Evolutionary conservation across 2,113 vertebrate species (phyloP), one percentile per base, ranked within the genome.

Genomic region (Mobula birostris): DNA sequence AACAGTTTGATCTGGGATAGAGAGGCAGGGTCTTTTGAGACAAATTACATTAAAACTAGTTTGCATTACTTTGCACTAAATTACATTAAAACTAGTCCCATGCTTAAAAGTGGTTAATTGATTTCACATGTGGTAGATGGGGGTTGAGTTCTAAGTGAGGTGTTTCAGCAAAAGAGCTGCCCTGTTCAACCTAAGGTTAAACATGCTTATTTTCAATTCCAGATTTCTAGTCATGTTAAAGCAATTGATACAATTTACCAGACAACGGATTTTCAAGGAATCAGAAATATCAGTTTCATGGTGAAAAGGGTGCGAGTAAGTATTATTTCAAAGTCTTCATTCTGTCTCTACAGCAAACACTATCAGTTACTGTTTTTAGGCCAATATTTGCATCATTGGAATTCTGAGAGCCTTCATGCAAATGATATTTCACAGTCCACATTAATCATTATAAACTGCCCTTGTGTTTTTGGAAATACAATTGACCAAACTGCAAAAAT

Each of bases 181-280:
- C 19, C 17, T 63, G 27, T 5, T 74, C 27, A 5, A 66, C 12
- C 29, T 66, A 32, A 29, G 3, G 0, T 32, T 48, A 93, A 93
- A 74, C 8, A 36, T n/a, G 17, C 68, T 36, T 12, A 40, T 40
- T 56, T 93, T 93, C 91, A 76, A 74, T 40, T 93, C 12, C 96
- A 99, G 99, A 99, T 99, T 95, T 99, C 99, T 95, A 99, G 98
- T 96, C 99, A 99, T 0, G 98, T 99, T 21, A 99, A 99, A 96
- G 99, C 99, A 0, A 99, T 99, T 94, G 97, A 99, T 96, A 97
- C 98, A 70, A 98, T 99, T 96, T 99, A 99, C 96, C 98, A 99
- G 96, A 97, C 96, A 94, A 99, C 99, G 74, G 98, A 99, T 96
- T 99, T 99, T 96, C 96, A 97, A 87, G 99, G 98, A 94, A 99